These are phyloP conservation scores for Hoplostethus atlanticus DNA, from an alignment of 2,797 vertebrate species.

Conservation along the genomic window DNA sequence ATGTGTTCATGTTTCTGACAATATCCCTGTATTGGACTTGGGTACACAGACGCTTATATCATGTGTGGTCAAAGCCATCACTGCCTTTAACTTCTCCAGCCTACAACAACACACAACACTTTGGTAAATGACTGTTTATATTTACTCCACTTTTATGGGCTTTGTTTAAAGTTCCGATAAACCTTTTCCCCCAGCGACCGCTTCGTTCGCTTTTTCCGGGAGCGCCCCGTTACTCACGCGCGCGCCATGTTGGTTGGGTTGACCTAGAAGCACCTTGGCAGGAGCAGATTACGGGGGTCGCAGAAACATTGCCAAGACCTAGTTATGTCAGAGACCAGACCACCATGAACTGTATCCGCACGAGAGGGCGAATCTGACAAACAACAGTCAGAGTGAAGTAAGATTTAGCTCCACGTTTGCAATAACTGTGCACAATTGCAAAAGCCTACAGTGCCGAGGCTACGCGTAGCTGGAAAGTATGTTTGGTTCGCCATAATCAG, in stretches of 20 bases:
- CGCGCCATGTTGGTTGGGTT: conserved; percentile 40
- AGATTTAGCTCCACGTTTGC: conserved; percentile 31
- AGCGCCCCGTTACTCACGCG: conserved; percentile 66
- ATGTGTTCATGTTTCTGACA: conserved; percentile 57
- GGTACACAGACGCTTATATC: conserved; percentile 38
- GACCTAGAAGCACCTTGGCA: conserved; percentile 61
- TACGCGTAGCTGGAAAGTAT: neutral
- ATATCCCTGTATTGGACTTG: conserved; percentile 48
- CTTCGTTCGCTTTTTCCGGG: conserved; percentile 50
- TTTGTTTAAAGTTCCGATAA: conserved; percentile 67
- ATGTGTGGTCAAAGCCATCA: conserved; percentile 59
- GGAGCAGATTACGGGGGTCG: conserved; percentile 54
- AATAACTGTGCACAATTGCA: conserved; percentile 43
- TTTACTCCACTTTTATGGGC: conserved; percentile 61
- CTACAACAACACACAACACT: conserved; percentile 51
- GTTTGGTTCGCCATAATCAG: conserved; percentile 11
- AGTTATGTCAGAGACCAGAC: conserved; percentile 57
- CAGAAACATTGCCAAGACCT: conserved; percentile 52
- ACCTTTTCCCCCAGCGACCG: conserved; percentile 43
- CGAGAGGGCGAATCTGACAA: conserved; percentile 57
- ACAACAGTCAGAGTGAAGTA: conserved; percentile 52
- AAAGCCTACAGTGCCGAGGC: conserved; percentile 10
- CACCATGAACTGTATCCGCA: conserved; percentile 59
- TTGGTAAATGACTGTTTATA: conserved; percentile 65
- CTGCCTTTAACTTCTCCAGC: conserved; percentile 32